Evolutionary conservation across 1,140 invertebrate species (phyloP).

Genomic region (Anthonomus grandis): DNA sequence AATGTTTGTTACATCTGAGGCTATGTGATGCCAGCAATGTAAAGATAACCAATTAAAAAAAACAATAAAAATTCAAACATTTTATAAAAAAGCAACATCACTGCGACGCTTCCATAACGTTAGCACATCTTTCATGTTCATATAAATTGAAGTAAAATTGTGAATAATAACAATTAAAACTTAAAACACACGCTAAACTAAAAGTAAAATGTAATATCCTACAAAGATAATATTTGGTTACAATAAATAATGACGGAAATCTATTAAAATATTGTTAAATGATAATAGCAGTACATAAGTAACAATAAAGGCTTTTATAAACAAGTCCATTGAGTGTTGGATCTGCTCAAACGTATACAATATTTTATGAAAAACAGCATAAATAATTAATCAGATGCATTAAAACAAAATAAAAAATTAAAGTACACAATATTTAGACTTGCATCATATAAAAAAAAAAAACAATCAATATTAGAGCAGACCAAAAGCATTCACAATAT

Average conservation of each 20-base stretch:
- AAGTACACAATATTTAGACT: too few species aligned
- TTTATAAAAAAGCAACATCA: conserved; percentile 15
- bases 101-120: neutral
- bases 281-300: too few species aligned
- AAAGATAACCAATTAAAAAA: too few species aligned
- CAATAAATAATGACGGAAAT: conserved; percentile 40
- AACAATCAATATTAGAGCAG: conserved; percentile 3
- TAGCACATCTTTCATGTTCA: conserved; percentile 3
- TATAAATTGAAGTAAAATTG: conserved; percentile 8
- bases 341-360: too few species aligned
- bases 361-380: too few species aligned
- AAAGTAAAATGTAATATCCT: conserved; percentile 29
- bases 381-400: too few species aligned
- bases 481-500: conserved; percentile 40
- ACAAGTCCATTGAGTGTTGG: too few species aligned
- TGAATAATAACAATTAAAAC: conserved; percentile 28
- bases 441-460: neutral
- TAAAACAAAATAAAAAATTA: too few species aligned
- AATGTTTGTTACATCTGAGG: too few species aligned
- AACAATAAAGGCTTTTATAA: too few species aligned
- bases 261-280: too few species aligned
- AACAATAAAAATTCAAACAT: conserved; percentile 26
- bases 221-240: conserved; percentile 39
- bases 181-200: conserved; percentile 38
- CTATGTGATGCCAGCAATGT: too few species aligned